Conservation (phyloP, 1,140 invertebrate genomes). For the Thaumetopoea pityocampa region DNA sequence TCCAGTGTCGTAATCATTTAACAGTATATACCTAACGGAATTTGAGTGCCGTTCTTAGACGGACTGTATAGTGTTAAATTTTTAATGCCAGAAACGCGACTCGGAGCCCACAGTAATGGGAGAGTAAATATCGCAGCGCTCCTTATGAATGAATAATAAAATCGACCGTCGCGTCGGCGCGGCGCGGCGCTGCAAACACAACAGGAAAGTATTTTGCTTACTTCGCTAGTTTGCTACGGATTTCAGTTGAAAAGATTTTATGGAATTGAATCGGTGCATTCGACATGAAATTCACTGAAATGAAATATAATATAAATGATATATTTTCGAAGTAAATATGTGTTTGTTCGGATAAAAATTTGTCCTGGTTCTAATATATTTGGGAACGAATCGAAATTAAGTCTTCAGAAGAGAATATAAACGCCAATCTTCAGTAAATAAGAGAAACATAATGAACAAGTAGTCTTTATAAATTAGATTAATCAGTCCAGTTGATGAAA, state of each 20-base stretch:
- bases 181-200: conserved; percentile 30
- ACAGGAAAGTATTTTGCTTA: conserved; percentile 28
- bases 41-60: conserved; percentile 20
- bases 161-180: conserved; percentile 25
- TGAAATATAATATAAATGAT: not conserved
- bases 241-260: conserved; percentile 8
- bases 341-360: no score
- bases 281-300: conserved; percentile 5
- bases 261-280: no score
- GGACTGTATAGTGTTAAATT: conserved; percentile 44
- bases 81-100: conserved; percentile 54
- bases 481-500: no score
- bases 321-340: no score
- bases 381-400: no score
- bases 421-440: no score
- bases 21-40: conserved; percentile 30
- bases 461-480: no score
- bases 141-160: conserved; percentile 63
- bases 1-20: conserved; percentile 23
- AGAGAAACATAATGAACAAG: no score
- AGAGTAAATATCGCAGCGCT: conserved; percentile 59
- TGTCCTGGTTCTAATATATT: no score
- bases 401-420: no score
- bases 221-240: conserved; percentile 19
- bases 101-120: conserved; percentile 46